A percentile compares a stretch with the other conserved stretches of the same genome.
phyloP scores from a whole-genome alignment of 92 coral and sea anemone genomes.

The Actinostola sp. region DNA sequence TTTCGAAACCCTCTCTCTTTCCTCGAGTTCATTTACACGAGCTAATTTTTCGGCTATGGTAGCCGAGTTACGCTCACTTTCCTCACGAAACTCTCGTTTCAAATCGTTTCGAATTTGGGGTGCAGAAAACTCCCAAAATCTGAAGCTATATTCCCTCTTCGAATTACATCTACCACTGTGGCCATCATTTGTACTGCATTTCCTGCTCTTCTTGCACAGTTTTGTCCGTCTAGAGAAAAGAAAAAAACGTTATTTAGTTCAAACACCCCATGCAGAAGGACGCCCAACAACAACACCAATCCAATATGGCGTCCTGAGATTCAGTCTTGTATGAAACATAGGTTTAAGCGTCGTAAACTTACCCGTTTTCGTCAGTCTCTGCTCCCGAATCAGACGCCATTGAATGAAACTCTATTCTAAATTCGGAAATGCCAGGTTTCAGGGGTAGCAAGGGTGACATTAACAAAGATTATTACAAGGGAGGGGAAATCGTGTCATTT shows the following conservation, averaged over 20 bases:
- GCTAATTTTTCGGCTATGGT: background rate
- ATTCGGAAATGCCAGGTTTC: background rate
- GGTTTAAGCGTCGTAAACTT: background rate
- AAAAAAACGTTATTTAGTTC: background rate
- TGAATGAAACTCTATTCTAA: background rate
- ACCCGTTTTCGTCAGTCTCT: background rate
- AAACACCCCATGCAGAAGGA: too few relatives aligned
- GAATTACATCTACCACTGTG: background rate
- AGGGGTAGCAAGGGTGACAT: background rate
- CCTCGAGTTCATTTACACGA: background rate
- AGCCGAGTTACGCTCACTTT: background rate
- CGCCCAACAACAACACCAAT: background rate
- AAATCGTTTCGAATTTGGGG: background rate
- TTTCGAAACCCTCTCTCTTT: background rate
- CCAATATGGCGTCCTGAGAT: background rate
- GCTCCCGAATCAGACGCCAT: background rate
- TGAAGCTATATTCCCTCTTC: background rate
- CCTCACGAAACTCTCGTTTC: background rate
- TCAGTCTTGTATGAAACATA: background rate
- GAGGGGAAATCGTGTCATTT: background rate
- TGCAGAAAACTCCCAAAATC: background rate
- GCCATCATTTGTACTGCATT: background rate
- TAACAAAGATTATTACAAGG: background rate
- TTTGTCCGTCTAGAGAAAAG: background rate
- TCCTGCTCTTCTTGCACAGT: conserved; percentile 1